Conservation (phyloP, 2,113 vertebrate species). For the Trematomus loennbergii region DNA sequence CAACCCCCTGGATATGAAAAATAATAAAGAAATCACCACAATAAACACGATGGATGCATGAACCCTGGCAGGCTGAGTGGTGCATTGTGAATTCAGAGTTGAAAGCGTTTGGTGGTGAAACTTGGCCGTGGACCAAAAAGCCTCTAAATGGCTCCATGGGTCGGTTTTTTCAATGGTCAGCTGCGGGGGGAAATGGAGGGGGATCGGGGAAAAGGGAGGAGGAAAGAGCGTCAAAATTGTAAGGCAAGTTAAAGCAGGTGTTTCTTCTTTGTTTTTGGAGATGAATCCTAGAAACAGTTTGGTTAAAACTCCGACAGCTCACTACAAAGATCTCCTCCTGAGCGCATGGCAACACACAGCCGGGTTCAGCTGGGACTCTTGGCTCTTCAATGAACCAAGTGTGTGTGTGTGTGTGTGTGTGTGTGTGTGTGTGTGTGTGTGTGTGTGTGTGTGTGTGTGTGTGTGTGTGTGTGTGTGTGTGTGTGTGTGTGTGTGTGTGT, state of each 20-base stretch:
- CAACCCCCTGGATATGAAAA: slow-evolving; percentile 17
- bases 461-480: slow-evolving; percentile 83
- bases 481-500: slow-evolving; percentile 82
- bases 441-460: slow-evolving; percentile 82
- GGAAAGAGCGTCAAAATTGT: slow-evolving; percentile 8
- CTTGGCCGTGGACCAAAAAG: slow-evolving; percentile 56
- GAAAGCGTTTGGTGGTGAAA: slow-evolving; percentile 36
- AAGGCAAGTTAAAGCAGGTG: slow-evolving; percentile 19
- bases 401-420: slow-evolving; percentile 85
- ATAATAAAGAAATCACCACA: slow-evolving; percentile 47
- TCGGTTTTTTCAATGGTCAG: slow-evolving; percentile 47
- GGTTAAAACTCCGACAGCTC: slow-evolving; percentile 91
- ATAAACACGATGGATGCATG: slow-evolving; percentile 10
- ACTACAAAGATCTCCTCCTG: slow-evolving; percentile 93
- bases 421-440: slow-evolving; percentile 84
- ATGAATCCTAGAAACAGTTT: too few species aligned
- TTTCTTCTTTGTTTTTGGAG: slow-evolving; percentile 29
- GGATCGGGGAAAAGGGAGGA: not conserved
- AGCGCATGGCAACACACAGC: slow-evolving; percentile 89
- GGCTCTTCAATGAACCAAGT: slow-evolving; percentile 69
- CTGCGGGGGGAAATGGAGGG: slow-evolving; percentile 28
- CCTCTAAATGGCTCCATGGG: slow-evolving; percentile 49
- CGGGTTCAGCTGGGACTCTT: slow-evolving; percentile 90
- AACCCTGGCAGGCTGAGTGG: slow-evolving; percentile 42
- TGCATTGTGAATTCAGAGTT: slow-evolving; percentile 30